phyloP scores from a whole-genome alignment of 2,113 vertebrate species.

The Etheostoma cragini region DNA sequence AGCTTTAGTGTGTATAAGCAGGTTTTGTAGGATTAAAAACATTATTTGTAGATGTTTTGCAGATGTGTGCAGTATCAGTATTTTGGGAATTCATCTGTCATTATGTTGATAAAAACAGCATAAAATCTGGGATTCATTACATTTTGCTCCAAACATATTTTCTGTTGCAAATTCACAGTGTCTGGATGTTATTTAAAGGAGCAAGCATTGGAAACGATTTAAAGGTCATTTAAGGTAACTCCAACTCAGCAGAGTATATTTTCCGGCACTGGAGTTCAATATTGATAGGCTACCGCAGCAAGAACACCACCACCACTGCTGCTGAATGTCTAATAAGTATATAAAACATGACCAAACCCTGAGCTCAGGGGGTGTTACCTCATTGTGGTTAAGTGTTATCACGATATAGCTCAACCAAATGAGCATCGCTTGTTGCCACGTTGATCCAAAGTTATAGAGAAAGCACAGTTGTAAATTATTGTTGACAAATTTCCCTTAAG shows the following conservation, averaged over 20 bases:
- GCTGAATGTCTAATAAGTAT: not conserved
- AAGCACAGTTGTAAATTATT: constrained; percentile 46
- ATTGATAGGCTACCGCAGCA: constrained; percentile 23
- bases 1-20: not conserved
- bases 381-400: constrained; percentile 17
- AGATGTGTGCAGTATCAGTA: no score
- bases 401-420: constrained; percentile 18
- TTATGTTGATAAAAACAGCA: constrained; percentile 5
- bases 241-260: not conserved
- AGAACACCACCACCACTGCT: not conserved
- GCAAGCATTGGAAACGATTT: not conserved
- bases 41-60: not conserved
- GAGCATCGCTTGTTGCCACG: not conserved
- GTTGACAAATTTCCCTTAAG: constrained; percentile 70
- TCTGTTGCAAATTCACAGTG: not conserved
- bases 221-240: constrained; percentile 4
- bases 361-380: constrained; percentile 12
- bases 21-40: not conserved
- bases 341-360: constrained; percentile 11
- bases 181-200: not conserved
- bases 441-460: constrained; percentile 17
- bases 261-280: constrained; percentile 3
- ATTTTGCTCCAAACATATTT: not conserved
- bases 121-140: not conserved
- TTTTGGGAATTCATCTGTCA: not conserved